Conservation (phyloP, 2,113 vertebrate genomes). For the Cheirogaleus medius region DNA sequence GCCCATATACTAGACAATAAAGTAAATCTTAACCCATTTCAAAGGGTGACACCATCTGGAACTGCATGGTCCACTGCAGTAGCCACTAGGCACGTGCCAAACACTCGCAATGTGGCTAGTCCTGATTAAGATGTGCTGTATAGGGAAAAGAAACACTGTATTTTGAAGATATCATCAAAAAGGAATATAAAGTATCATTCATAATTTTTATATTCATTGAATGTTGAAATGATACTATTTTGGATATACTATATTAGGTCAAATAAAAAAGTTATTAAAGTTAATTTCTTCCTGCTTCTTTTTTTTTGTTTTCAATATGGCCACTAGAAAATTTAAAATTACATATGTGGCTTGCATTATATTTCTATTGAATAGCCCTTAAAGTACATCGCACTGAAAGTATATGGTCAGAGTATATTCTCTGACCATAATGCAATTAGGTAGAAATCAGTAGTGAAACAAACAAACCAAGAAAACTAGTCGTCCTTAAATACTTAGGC, state of each 20-base stretch:
- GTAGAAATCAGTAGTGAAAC: neutral
- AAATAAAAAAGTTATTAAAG: slow-evolving; percentile 34
- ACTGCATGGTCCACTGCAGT: neutral
- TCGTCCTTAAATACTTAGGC: neutral
- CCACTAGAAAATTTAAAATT: neutral
- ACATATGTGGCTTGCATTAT: neutral
- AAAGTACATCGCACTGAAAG: neutral
- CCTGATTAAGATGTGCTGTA: neutral
- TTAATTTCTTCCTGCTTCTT: neutral
- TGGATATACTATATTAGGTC: neutral
- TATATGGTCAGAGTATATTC: neutral
- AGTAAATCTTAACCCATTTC: neutral
- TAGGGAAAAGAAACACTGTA: neutral
- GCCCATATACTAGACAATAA: neutral
- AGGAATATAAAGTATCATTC: neutral
- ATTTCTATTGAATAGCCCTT: neutral
- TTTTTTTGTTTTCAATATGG: neutral
- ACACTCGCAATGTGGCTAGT: neutral
- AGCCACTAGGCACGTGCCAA: neutral
- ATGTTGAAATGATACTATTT: slow-evolving; percentile 11
- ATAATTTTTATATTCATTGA: neutral
- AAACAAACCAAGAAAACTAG: neutral
- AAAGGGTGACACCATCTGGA: neutral
- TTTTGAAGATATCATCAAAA: neutral
- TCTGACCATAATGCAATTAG: neutral